These are phyloP conservation scores for Hyposmocoma kahamanoa DNA, from an alignment of 1,140 invertebrate genomes.

Conservation along the genomic window DNA sequence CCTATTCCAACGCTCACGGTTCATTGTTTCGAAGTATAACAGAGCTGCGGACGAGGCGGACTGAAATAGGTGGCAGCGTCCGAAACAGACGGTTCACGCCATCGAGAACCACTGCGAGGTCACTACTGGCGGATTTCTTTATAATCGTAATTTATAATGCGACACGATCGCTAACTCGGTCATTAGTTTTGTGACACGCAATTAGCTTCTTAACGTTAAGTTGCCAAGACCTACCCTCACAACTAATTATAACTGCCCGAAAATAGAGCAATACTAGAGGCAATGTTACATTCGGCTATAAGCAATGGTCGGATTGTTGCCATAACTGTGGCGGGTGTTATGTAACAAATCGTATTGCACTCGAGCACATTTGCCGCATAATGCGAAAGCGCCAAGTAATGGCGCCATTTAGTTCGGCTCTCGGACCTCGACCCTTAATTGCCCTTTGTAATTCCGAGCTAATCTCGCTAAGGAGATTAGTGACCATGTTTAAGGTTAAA, in stretches of 20 bases:
- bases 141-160: too few species aligned
- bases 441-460: constrained; percentile 21
- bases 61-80: constrained; percentile 71
- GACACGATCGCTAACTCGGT: too few species aligned
- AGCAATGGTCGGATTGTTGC: constrained; percentile 47
- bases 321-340: constrained; percentile 40
- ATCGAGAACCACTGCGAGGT: constrained; percentile 65
- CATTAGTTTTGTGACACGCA: constrained; percentile 23
- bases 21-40: constrained; percentile 68
- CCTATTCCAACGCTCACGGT: constrained; percentile 52
- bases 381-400: constrained; percentile 10
- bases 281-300: constrained; percentile 36
- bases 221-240: constrained; percentile 15
- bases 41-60: constrained; percentile 50
- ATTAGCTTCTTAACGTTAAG: constrained; percentile 13
- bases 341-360: constrained; percentile 36
- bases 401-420: constrained; percentile 14
- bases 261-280: constrained; percentile 36
- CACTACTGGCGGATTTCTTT: constrained; percentile 38
- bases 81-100: constrained; percentile 58
- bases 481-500: constrained; percentile 10
- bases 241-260: constrained; percentile 32
- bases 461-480: constrained; percentile 13
- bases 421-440: constrained; percentile 15
- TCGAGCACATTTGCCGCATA: constrained; percentile 27